Evolutionary conservation across 1,140 invertebrate species (phyloP), one percentile per base, ranked within the genome.

Genomic region (Solen grandis): DNA sequence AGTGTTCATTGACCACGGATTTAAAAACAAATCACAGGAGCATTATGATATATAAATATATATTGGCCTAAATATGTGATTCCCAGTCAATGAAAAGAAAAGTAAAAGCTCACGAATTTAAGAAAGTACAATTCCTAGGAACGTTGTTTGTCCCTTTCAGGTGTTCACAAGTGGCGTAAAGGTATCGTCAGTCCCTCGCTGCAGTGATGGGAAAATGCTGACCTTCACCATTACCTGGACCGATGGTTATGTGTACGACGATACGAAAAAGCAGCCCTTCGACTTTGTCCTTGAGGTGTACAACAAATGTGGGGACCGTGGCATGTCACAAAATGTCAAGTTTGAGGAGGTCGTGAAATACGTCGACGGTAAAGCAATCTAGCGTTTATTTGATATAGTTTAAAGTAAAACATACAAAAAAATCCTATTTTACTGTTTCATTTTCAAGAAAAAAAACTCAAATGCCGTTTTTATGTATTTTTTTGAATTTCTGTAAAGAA

Each of bases 331-430:
- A 29, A 73, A 73, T 29, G 31, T 4, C 1, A 41, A 59, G 29
- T 73, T 73, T 46, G 33, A 73, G 19, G 57, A 59, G 3, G 70
- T 25, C 13, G 22, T 73, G 14, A 27, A 73, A n/a, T 36, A 73
- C 31, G 70, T 38, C 60, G 55, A 60, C 19, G 70, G 70, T 73
- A 60, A 2, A 14, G n/a, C n/a, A n/a, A n/a, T n/a, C n/a, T n/a
- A n/a, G n/a, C n/a, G n/a, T n/a, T n/a, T 14, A 59, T 22, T 59
- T 8, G 27, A 13, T 59, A 55, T n/a, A 55, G n/a, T 22, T 19
- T 55, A 22, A 55, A 4, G 19, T 55, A 5, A 55, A 4, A 8
- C 27, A 5, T 4, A 55, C 5, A 5, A 55, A 22, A 22, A 19
- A 4, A 4, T 5, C 5, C 46, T 50, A 10, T 13, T 22, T 5